These are phyloP conservation scores for Helicoverpa armigera DNA, from an alignment of 1,140 invertebrate species.

Conservation along the genomic window DNA sequence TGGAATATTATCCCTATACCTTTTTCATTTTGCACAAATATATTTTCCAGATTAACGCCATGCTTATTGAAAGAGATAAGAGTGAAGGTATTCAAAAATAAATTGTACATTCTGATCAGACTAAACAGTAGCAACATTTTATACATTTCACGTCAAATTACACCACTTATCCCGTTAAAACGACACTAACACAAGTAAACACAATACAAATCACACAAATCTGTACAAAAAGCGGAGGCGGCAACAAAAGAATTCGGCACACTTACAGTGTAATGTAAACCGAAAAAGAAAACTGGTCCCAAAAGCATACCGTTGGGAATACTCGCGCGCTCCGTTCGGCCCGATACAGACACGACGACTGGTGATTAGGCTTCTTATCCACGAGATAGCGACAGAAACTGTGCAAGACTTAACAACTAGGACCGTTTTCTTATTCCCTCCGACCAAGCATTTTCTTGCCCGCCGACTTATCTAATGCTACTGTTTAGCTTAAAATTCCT, in stretches of 20 bases:
- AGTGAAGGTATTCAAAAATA: too few species aligned
- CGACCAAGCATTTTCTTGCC: constrained; percentile 80
- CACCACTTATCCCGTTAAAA: constrained; percentile 46
- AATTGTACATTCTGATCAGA: neutral
- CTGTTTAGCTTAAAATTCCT: constrained; percentile 79
- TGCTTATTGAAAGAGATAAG: too few species aligned
- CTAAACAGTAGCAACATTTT: neutral
- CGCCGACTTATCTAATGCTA: constrained; percentile 82
- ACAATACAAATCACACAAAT: constrained; percentile 72
- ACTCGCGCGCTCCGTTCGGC: constrained; percentile 75
- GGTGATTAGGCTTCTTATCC: constrained; percentile 86
- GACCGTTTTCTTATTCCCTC: constrained; percentile 84
- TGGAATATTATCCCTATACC: neutral
- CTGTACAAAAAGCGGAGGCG: constrained; percentile 73
- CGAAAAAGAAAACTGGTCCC: constrained; percentile 84
- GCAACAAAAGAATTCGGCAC: constrained; percentile 84
- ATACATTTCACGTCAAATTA: constrained; percentile 36
- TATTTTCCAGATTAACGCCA: neutral
- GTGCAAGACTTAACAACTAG: constrained; percentile 86
- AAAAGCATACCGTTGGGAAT: constrained; percentile 82
- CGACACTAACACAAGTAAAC: constrained; percentile 56
- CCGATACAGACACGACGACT: constrained; percentile 85
- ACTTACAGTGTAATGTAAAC: constrained; percentile 84
- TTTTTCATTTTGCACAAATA: constrained; percentile 2
- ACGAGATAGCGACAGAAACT: constrained; percentile 85